Percentiles rank a stretch among this genome's conserved stretches.
Conservation (phyloP, 2,797 vertebrate species). For the Neoniphon sammara region DNA sequence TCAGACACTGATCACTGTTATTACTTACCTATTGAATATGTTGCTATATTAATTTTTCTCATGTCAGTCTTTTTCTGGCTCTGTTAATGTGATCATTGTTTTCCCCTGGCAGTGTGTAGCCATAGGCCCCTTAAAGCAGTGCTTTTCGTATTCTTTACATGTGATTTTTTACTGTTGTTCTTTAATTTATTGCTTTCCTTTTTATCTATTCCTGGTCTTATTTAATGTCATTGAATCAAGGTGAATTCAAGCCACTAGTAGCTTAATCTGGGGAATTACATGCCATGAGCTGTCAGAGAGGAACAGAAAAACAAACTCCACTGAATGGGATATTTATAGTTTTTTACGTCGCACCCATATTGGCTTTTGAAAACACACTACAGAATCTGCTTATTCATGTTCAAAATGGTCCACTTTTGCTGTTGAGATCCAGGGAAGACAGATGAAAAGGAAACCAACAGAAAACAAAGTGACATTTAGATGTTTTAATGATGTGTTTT, state of each 20-base stretch:
- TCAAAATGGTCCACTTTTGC: constrained; percentile 15
- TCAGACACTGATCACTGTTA: constrained; percentile 14
- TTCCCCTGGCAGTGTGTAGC: background rate
- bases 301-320: constrained; percentile 36
- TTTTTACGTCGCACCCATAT: constrained; percentile 35
- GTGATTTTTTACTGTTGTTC: constrained; percentile 15
- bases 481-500: constrained; percentile 66
- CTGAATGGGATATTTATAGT: constrained; percentile 57
- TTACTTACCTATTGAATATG: background rate
- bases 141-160: constrained; percentile 18
- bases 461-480: constrained; percentile 49
- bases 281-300: constrained; percentile 41
- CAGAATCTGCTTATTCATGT: constrained; percentile 25
- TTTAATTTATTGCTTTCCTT: constrained; percentile 52
- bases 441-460: background rate
- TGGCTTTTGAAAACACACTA: constrained; percentile 40
- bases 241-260: constrained; percentile 38
- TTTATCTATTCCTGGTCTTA: constrained; percentile 44
- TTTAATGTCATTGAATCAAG: constrained; percentile 70
- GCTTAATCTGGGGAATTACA: constrained; percentile 65
- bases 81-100: constrained; percentile 17
- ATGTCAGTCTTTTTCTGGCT: background rate
- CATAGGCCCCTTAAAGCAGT: background rate
- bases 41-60: background rate
- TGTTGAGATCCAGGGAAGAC: constrained; percentile 22